Evolutionary conservation across 2,888 invertebrate genomes (phyloP).

Genomic region (Agonopterix subpropinquella): DNA sequence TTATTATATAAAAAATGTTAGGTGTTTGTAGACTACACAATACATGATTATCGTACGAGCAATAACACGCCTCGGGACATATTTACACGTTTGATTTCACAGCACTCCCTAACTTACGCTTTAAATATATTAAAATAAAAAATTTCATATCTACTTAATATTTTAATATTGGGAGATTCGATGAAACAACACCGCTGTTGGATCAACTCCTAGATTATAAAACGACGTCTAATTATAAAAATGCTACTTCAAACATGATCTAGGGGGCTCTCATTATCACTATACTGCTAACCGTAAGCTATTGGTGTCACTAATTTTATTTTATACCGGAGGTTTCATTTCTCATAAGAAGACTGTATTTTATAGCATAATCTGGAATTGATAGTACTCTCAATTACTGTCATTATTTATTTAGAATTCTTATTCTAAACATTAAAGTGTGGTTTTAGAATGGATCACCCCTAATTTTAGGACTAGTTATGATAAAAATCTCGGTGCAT

Average conservation of each 20-base stretch:
- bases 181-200: conserved; percentile 45
- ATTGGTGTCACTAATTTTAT: conserved; percentile 64
- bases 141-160: conserved; percentile 64
- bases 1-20: too few relatives aligned
- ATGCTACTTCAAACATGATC: conserved; percentile 63
- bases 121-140: conserved; percentile 74
- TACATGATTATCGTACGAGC: conserved; percentile 23
- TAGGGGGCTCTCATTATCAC: conserved; percentile 51
- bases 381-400: background rate
- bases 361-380: too few relatives aligned
- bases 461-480: too few relatives aligned
- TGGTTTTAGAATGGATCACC: background rate
- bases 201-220: conserved; percentile 42
- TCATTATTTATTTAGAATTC: background rate
- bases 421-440: background rate
- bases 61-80: conserved; percentile 33
- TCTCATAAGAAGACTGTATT: conserved; percentile 11
- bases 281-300: conserved; percentile 55
- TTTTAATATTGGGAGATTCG: conserved; percentile 59
- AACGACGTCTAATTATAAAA: conserved; percentile 67
- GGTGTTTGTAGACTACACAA: background rate
- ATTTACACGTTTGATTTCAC: conserved; percentile 46
- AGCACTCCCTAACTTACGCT: conserved; percentile 53
- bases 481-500: background rate
- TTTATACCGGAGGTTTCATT: conserved; percentile 35